Conservation (phyloP, 2,888 invertebrate species). For the Pterobdella sp. region DNA sequence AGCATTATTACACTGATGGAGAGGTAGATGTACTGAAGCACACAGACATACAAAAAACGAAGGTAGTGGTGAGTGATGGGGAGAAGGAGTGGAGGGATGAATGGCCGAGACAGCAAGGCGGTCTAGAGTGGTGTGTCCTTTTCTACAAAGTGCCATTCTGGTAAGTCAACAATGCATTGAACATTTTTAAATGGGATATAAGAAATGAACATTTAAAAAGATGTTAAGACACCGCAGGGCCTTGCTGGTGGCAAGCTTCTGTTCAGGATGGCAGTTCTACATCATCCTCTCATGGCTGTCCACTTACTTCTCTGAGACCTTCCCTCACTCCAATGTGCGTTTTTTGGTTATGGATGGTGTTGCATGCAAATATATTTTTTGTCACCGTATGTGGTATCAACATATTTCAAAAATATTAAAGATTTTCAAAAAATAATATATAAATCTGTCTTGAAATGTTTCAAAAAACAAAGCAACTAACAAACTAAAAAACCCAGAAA, state of each 20-base stretch:
- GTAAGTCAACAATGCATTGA: too few relatives aligned
- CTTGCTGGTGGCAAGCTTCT: conserved; percentile 64
- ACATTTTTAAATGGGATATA: too few relatives aligned
- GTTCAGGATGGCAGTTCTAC: conserved; percentile 66
- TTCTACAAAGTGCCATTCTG: conserved; percentile 44
- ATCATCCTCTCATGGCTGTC: conserved; percentile 67
- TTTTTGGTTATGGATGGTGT: neutral
- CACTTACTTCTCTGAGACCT: conserved; percentile 66
- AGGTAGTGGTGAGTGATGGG: neutral
- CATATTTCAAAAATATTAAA: too few relatives aligned
- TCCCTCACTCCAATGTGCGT: conserved; percentile 57
- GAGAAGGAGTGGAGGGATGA: neutral
- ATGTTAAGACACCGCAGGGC: conserved; percentile 59
- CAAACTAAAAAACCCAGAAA: too few relatives aligned
- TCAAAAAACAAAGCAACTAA: too few relatives aligned
- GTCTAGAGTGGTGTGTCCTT: conserved; percentile 60
- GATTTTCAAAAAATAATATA: too few relatives aligned
- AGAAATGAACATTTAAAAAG: too few relatives aligned
- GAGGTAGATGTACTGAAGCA: too few relatives aligned
- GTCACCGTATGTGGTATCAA: too few relatives aligned
- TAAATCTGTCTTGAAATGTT: too few relatives aligned
- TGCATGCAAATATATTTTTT: too few relatives aligned
- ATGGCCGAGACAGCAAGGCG: conserved; percentile 25
- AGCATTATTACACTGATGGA: neutral
- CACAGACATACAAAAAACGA: too few relatives aligned